These are phyloP conservation scores for Augochlora pura DNA, from an alignment of 1,140 invertebrate species.

Conservation along the genomic window DNA sequence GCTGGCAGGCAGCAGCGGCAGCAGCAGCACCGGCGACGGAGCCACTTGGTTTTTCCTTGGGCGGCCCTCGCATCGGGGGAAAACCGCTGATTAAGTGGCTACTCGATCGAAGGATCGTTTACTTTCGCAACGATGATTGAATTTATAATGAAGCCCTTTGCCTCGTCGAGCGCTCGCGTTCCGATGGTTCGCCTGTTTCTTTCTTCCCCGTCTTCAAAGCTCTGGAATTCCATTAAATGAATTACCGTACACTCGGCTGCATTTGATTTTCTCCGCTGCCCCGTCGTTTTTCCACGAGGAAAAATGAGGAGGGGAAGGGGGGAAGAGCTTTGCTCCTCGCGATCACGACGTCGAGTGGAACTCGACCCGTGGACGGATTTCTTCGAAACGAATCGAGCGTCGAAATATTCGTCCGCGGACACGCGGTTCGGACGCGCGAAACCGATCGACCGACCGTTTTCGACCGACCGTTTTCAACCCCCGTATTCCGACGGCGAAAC, in stretches of 20 bases:
- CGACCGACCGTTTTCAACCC: no score
- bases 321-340: background rate
- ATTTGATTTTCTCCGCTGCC: conserved; percentile 4
- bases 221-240: conserved; percentile 6
- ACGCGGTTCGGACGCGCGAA: background rate
- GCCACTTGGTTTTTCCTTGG: conserved; percentile 41
- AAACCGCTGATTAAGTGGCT: conserved; percentile 44
- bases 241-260: background rate
- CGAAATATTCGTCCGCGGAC: no score
- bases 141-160: conserved; percentile 14
- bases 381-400: background rate
- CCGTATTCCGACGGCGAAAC: no score
- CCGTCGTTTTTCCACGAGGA: background rate
- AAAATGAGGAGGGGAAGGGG: no score
- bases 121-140: conserved; percentile 8
- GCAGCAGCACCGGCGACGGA: no score
- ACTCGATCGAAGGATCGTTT: conserved; percentile 24
- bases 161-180: background rate
- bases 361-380: background rate
- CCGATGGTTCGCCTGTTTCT: background rate
- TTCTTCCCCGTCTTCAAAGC: conserved; percentile 3
- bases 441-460: no score
- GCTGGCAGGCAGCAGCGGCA: no score
- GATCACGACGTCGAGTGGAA: background rate
- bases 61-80: conserved; percentile 38